Evolutionary conservation across 2,888 invertebrate genomes (phyloP), one percentile per base, ranked within the genome.

Genomic region (Scaeva pyrastri): DNA sequence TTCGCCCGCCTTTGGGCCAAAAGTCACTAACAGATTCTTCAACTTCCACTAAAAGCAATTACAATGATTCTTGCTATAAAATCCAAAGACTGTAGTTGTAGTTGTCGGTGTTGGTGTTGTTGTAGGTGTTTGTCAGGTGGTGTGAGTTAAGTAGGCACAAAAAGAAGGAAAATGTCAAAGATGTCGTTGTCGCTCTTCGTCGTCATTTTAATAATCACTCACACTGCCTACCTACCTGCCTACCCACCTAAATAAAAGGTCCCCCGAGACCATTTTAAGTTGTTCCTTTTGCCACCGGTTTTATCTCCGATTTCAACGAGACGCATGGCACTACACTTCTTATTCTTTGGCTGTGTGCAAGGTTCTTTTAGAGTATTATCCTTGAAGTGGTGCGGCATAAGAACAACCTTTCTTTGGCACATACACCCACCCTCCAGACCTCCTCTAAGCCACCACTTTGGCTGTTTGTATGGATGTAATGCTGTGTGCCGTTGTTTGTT

Each of bases 251-350:
- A 48, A 71, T 62, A 72, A 64, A 56, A 52, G 55, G 26, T 55
- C 73, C 66, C 58, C 12, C 2, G 58, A 41, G 72, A 58, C 79
- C 64, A 48, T 56, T 76, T 76, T 56, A 41, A 74, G 23, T 14
- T 74, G 23, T 52, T 12, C 26, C 62, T 62, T 62, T 64, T 58
- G 36, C 41, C 58, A 68, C 48, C 43, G 50, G 39, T 36, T 56
- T 41, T 31, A 58, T 73, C 58, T 41, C 14, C 56, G 56, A 48
- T 66, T 64, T 56, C 72, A 79, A 56, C 60, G 26, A 1, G 31
- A 36, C 60, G 21, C 66, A 39, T 80, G 14, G 52, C 8, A 58
- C 12, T 48, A 31, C 48, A 10, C 16, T 19, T n/a, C 23, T 66
- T 64, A 26, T 64, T 45, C 43, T 64, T 64, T 16, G 26, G 2